phyloP scores from a whole-genome alignment of 2,888 invertebrate genomes.

The Boloria selene region DNA sequence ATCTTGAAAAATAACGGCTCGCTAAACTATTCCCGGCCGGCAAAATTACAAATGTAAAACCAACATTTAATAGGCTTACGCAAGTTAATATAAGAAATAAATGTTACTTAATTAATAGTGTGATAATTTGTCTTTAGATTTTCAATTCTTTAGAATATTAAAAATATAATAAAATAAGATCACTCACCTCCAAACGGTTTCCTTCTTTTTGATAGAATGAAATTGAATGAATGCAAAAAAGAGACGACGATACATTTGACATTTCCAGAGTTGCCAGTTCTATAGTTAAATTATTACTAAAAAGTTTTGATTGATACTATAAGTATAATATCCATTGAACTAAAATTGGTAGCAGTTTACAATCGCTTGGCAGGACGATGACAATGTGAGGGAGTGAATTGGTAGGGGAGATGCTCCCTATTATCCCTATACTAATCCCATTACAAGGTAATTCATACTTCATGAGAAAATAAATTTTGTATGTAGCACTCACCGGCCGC shows the following conservation, averaged over 20 bases:
- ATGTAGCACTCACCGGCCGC: too few relatives aligned
- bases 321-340: too few relatives aligned
- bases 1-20: conserved; percentile 79
- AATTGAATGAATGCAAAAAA: conserved; percentile 45
- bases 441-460: too few relatives aligned
- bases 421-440: too few relatives aligned
- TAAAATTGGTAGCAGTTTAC: too few relatives aligned
- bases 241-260: conserved; percentile 45
- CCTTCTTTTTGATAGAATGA: conserved; percentile 66
- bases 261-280: conserved; percentile 29
- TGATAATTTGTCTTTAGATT: not conserved
- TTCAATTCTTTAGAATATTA: not conserved
- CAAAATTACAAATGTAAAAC: conserved; percentile 42
- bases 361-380: too few relatives aligned
- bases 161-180: conserved; percentile 47
- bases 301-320: too few relatives aligned
- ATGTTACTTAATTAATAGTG: not conserved
- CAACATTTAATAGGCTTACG: not conserved
- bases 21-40: conserved; percentile 45
- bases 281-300: not conserved
- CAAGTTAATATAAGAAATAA: conserved; percentile 8
- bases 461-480: too few relatives aligned
- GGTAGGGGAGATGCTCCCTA: too few relatives aligned
- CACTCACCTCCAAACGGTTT: conserved; percentile 67
- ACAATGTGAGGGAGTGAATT: too few relatives aligned